Evolutionary conservation across 64 coral and sea anemone genomes (phyloP).

Genomic region (Orbicella faveolata): DNA sequence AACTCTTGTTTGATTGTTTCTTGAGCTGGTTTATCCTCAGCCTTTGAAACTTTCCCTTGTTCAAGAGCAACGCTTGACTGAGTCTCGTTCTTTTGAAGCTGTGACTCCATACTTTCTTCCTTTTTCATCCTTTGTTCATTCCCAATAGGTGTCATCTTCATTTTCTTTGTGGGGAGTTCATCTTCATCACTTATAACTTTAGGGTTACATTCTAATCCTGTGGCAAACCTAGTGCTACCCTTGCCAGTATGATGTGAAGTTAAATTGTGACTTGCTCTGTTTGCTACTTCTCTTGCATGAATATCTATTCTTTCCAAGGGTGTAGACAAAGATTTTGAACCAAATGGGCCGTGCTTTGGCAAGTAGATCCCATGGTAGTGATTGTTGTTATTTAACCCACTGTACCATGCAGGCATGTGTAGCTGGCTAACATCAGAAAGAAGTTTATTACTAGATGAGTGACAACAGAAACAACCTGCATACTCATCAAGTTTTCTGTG

Average conservation of each 20-base stretch:
- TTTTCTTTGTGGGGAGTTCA: not conserved
- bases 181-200: not conserved
- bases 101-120: not conserved
- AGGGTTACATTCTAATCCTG: not conserved
- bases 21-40: not conserved
- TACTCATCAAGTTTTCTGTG: not conserved
- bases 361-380: not conserved
- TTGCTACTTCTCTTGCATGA: not conserved
- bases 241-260: no score
- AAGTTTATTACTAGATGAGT: not conserved
- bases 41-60: not conserved
- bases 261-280: not conserved
- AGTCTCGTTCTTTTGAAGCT: not conserved
- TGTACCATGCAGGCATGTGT: not conserved
- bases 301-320: not conserved
- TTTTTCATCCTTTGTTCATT: not conserved
- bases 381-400: not conserved
- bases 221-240: not conserved
- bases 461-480: not conserved
- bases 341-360: not conserved
- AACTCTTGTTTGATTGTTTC: slow-evolving; percentile 6
- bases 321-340: not conserved
- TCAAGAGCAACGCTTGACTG: not conserved
- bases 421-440: not conserved
- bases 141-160: not conserved